Percentiles rank a stretch among this genome's conserved stretches.
These are phyloP conservation scores for Acanthornis magna DNA, from an alignment of 2,797 vertebrate species.

Conservation along the genomic window DNA sequence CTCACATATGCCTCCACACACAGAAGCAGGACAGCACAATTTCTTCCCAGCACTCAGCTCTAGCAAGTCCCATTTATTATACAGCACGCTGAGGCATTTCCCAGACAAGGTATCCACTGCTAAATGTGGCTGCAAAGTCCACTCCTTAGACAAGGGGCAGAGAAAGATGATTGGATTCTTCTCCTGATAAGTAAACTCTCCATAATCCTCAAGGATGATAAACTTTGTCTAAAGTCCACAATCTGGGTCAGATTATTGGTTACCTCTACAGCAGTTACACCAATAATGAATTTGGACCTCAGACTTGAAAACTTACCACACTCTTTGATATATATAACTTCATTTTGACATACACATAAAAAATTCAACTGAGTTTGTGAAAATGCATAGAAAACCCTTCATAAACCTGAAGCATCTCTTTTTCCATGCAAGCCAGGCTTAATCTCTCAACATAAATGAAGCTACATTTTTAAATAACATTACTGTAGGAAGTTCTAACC, in stretches of 20 bases:
- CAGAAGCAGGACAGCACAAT: background rate
- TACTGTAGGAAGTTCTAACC: background rate
- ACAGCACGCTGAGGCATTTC: rapidly evolving
- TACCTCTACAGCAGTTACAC: background rate
- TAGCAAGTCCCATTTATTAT: background rate
- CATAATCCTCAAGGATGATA: constrained; percentile 30
- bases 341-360: background rate
- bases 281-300: constrained; percentile 20
- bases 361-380: background rate
- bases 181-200: constrained; percentile 33
- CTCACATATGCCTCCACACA: background rate
- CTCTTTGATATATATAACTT: background rate
- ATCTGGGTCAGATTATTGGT: constrained; percentile 8
- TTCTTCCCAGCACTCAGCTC: background rate
- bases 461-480: background rate
- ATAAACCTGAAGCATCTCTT: background rate
- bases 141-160: background rate
- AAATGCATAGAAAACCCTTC: background rate
- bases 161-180: constrained; percentile 5
- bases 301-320: background rate
- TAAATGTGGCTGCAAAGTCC: constrained; percentile 44
- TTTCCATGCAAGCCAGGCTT: background rate
- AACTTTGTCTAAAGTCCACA: constrained; percentile 58
- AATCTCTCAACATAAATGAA: background rate
- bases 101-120: background rate